These are phyloP conservation scores for Ophion ventricosus DNA, from an alignment of 2,888 invertebrate genomes.

Conservation along the genomic window DNA sequence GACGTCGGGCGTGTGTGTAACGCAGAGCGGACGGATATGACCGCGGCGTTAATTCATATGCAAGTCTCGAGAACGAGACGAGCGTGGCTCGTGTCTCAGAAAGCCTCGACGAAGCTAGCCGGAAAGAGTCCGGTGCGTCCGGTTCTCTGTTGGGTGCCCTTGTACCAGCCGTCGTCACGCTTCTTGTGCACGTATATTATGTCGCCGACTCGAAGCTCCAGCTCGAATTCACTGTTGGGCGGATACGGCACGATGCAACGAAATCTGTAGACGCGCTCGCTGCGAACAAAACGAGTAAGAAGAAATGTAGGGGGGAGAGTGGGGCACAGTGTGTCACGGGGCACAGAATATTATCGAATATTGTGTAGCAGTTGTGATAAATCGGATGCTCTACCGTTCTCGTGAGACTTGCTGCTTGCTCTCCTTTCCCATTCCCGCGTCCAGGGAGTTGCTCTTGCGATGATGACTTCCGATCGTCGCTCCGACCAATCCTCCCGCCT, in stretches of 20 bases:
- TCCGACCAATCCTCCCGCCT: constrained; percentile 76
- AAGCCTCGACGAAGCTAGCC: constrained; percentile 94
- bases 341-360: too few relatives aligned
- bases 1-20: not conserved
- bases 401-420: constrained; percentile 79
- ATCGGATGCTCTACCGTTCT: not conserved
- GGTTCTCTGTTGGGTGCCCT: constrained; percentile 94
- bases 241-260: constrained; percentile 97
- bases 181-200: constrained; percentile 96
- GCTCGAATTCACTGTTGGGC: constrained; percentile 95
- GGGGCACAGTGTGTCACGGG: too few relatives aligned
- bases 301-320: too few relatives aligned
- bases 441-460: constrained; percentile 93
- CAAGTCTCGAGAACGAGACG: constrained; percentile 82
- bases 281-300: constrained; percentile 57
- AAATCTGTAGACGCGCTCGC: constrained; percentile 86
- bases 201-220: constrained; percentile 95
- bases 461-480: constrained; percentile 85
- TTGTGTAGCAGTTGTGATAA: not conserved
- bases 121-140: constrained; percentile 97
- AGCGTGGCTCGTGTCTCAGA: constrained; percentile 82
- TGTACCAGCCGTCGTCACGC: constrained; percentile 97
- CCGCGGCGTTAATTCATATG: constrained; percentile 76
- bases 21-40: not conserved
- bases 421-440: constrained; percentile 86